These are phyloP conservation scores for Heliconius hermathena DNA, from an alignment of 1,140 invertebrate species.

Conservation along the genomic window DNA sequence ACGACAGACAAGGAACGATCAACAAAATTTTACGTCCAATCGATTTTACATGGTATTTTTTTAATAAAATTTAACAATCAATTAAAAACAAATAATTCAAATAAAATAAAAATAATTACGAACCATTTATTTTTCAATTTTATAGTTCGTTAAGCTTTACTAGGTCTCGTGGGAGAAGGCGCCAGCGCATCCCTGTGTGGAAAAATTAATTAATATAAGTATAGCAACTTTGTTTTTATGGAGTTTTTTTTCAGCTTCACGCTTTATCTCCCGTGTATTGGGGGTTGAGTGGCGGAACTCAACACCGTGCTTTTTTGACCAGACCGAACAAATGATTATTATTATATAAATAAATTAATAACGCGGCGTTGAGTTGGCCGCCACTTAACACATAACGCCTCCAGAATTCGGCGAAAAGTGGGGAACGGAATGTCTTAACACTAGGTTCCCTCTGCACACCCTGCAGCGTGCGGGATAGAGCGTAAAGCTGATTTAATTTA, in stretches of 20 bases:
- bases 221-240: background rate
- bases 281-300: no score
- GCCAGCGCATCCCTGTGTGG: conserved; percentile 71
- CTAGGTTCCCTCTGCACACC: no score
- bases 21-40: conserved; percentile 2
- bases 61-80: conserved; percentile 13
- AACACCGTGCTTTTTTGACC: no score
- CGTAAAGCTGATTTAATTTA: no score
- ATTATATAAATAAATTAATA: no score
- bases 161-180: conserved; percentile 73
- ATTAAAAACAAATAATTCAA: background rate
- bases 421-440: no score
- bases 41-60: conserved; percentile 8
- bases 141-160: conserved; percentile 63
- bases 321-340: no score
- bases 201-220: background rate
- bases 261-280: background rate
- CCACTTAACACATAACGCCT: no score
- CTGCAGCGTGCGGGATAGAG: no score
- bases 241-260: no score
- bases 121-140: conserved; percentile 18
- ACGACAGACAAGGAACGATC: conserved; percentile 6
- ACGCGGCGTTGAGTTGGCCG: no score
- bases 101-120: conserved; percentile 23
- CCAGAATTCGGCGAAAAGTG: no score